Conservation (phyloP, 2,113 vertebrate species). For the Nibea coibor region DNA sequence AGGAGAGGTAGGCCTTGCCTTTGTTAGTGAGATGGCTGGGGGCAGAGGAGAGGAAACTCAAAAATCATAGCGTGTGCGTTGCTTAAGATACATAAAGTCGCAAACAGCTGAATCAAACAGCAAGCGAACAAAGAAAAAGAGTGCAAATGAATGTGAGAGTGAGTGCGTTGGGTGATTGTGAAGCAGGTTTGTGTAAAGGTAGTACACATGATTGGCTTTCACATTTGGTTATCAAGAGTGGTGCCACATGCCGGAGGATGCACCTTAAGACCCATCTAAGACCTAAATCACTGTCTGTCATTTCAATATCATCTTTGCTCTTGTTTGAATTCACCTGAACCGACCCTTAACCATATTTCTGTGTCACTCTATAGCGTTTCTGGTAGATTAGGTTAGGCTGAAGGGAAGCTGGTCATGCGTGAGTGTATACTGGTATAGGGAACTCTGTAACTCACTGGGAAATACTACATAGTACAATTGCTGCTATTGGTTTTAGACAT, state of each 20-base stretch:
- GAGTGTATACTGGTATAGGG: slow-evolving; percentile 49
- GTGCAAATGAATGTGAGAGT: slow-evolving; percentile 20
- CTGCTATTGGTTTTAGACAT: slow-evolving; percentile 88
- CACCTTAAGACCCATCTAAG: slow-evolving; percentile 62
- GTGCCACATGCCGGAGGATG: slow-evolving; percentile 52
- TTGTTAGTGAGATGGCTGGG: slow-evolving; percentile 80
- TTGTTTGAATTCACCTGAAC: slow-evolving; percentile 32
- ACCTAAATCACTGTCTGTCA: slow-evolving; percentile 67
- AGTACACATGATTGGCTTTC: slow-evolving; percentile 35
- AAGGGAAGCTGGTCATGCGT: slow-evolving; percentile 45
- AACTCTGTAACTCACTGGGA: slow-evolving; percentile 73
- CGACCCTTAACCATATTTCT: slow-evolving; percentile 34
- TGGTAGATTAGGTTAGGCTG: slow-evolving; percentile 48
- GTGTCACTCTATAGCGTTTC: slow-evolving; percentile 45
- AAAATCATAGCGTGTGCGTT: slow-evolving; percentile 46
- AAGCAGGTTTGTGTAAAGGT: slow-evolving; percentile 45
- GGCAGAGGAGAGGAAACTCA: slow-evolving; percentile 76
- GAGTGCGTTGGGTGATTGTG: slow-evolving; percentile 40
- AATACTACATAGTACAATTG: slow-evolving; percentile 74
- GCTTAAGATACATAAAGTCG: slow-evolving; percentile 44
- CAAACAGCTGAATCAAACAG: slow-evolving; percentile 43
- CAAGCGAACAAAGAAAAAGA: slow-evolving; percentile 28
- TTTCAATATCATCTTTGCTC: slow-evolving; percentile 44
- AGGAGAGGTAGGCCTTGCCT: slow-evolving; percentile 85
- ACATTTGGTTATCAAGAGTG: slow-evolving; percentile 26